Evolutionary conservation across 2,113 vertebrate species (phyloP).

Genomic region (Trogon melanurus): DNA sequence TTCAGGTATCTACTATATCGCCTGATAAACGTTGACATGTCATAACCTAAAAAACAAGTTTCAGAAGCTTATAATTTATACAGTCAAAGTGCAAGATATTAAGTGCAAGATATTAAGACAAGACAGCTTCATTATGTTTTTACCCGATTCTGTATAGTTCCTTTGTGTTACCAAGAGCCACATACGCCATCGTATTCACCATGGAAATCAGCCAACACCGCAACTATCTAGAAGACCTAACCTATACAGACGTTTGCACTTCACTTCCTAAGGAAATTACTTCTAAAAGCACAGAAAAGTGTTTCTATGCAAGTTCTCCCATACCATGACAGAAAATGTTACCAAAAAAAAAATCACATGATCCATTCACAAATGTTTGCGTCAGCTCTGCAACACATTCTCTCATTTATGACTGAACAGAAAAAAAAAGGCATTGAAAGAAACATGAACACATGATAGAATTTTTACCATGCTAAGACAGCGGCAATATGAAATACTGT

Average conservation of each 20-base stretch:
- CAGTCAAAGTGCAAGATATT: background rate
- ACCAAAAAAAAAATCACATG: background rate
- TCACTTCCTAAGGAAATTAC: background rate
- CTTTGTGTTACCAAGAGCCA: background rate
- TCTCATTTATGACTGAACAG: background rate
- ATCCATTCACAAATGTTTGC: background rate
- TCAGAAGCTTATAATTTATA: background rate
- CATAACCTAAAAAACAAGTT: conserved; percentile 84
- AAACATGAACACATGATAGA: background rate
- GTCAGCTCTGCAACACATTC: background rate
- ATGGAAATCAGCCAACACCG: background rate
- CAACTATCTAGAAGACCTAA: background rate
- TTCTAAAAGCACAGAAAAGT: background rate
- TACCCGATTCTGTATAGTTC: background rate
- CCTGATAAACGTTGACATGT: conserved; percentile 98
- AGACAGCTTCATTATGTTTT: background rate
- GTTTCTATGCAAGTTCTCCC: background rate
- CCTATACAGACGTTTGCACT: background rate
- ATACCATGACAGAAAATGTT: background rate
- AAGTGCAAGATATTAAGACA: background rate
- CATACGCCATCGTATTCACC: rapidly evolving
- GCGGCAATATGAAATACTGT: background rate
- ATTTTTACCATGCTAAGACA: background rate
- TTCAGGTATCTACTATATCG: conserved; percentile 97
- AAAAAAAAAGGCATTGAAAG: background rate